Base-by-base conservation (phyloP, 2,888 invertebrate species). In the Tipula unca region DNA sequence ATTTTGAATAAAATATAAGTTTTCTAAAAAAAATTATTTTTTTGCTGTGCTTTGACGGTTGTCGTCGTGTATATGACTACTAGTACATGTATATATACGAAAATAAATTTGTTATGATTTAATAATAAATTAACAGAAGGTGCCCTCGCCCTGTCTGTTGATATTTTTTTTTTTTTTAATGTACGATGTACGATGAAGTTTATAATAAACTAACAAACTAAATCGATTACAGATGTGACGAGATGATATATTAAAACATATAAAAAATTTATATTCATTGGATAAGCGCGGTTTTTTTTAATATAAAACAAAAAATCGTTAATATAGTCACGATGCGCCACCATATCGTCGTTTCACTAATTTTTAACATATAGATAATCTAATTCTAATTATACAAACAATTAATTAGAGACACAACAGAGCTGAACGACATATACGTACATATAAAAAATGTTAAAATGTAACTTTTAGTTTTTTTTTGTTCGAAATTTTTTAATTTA, bases 81-180 rank as follows among this genome's bases (percentile, higher is more conserved):
- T 32, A 6, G 32, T 4, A 32, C 4, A 32, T 32, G 6, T 32
- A 32, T n/a, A 32, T 48, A 48, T 6, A 48, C 2, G 25, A 25
- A 69, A 69, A 69, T 69, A 25, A 69, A 69, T 69, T 69, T 69
- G 69, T 69, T 69, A 69, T 69, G 69, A 69, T 69, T 69, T 69
- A 69, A 69, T 69, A 69, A 69, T 69, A 69, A 69, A 69, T 69
- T 69, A 69, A 69, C 69, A 69, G 69, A 69, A 20, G 69, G 20
- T 69, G 10, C 69, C 25, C 69, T 69, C 69, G 69, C 69, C 69
- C 10, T 69, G 69, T 25, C 69, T 54, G 48, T 54, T 54, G 48
- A 17, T n/a, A 17, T 54, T 17, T 48, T 17, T 17, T 17, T 48
- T 17, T 17, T 6, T 32, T 32, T 32, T 32, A 2, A 17, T 17